Base-by-base conservation (phyloP, 2,888 invertebrate genomes). In the Calliphora vomitoria region DNA sequence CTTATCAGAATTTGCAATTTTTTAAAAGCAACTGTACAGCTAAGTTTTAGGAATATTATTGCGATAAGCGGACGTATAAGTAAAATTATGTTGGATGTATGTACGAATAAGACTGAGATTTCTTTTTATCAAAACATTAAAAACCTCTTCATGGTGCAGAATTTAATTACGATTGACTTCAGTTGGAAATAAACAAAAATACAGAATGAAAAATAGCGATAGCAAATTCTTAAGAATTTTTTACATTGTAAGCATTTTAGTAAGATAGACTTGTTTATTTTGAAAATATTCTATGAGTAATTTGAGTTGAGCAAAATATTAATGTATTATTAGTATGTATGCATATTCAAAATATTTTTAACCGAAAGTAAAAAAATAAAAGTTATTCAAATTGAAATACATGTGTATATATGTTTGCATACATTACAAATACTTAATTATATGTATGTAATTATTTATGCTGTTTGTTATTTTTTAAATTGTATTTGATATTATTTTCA, bases 241-340 rank as follows among this genome's bases (percentile, higher is more conserved):
- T 47, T 4, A 47, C 60, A 60, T 35, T 75, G 35, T 20, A 38
- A 13, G 58, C 15, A 47, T 47, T 15, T 47, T 50, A n/a, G 50
- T n/a, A 50, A 50, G 13, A 11, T 13, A 1, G 60, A 44, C 8
- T 18, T 62, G 35, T 18, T 66, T 47, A 55, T 60, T 47, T 60
- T 50, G 31, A 31, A 25, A 68, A 78, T 58, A n/a, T 1, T 25
- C 13, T n/a, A 55, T 15, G 64, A 68, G 20, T 68, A 74, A 66
- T 55, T 60, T 74, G 18, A 66, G 20, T 82, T 82, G 44, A 60
- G 60, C 47, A 82, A 76, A 76, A 11, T 31, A 66, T 18, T 80
- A 8, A 55, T 78, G 50, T 66, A n/a, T 50, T 20, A 11, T 20
- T 41, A 41, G 55, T 60, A 47, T 35, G n/a, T 68, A 78, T 31